Evolutionary conservation across 2,113 vertebrate genomes (phyloP).

Genomic region (Bubalus kerabau): DNA sequence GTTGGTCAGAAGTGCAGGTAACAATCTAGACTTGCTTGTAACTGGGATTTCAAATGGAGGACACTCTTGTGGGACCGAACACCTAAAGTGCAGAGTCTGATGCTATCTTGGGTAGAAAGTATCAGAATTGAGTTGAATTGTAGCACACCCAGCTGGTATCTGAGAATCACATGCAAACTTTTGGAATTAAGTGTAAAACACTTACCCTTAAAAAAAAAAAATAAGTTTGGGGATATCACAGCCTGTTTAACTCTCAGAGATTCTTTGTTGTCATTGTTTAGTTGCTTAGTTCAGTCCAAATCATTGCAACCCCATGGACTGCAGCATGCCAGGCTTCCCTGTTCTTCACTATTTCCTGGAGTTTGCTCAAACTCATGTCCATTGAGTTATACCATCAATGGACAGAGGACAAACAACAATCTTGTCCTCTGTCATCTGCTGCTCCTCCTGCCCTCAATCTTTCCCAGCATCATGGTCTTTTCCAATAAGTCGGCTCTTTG

Average conservation of each 20-base stretch:
- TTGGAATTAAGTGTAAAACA: neutral
- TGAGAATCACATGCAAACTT: neutral
- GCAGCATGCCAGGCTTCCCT: neutral
- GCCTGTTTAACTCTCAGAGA: too few species aligned
- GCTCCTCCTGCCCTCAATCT: neutral
- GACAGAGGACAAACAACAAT: neutral
- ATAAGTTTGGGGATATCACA: too few species aligned
- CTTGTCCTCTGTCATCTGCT: neutral
- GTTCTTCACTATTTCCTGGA: neutral
- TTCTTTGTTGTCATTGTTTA: too few species aligned
- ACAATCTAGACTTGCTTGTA: neutral
- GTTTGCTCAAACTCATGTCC: neutral
- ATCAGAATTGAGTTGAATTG: neutral
- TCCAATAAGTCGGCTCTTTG: neutral
- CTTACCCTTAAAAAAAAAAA: neutral
- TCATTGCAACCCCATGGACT: fast-evolving
- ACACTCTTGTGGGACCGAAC: neutral
- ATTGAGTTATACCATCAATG: neutral
- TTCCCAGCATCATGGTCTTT: neutral
- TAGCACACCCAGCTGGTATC: neutral
- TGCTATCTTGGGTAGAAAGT: neutral
- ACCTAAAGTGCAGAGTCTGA: neutral
- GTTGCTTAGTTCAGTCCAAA: neutral
- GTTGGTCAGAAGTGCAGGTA: neutral
- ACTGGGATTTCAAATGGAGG: neutral